Base-by-base conservation (phyloP, 2,888 invertebrate genomes). In the Gnatocerus cornutus region DNA sequence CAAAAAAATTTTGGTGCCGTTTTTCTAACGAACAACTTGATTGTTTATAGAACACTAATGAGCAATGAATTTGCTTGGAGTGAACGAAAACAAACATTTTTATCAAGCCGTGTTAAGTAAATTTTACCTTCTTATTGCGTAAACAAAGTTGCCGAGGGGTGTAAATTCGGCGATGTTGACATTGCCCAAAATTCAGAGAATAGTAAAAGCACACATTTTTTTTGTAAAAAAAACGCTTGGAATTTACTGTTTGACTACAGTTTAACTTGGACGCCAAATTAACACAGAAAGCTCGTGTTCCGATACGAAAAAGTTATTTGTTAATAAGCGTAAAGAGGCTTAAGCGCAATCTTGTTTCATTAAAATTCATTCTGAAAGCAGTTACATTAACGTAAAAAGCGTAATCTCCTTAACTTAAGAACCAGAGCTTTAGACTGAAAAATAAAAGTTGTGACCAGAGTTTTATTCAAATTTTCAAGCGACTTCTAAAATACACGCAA, bases 41-140 rank as follows among this genome's bases (percentile, higher is more conserved):
- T 55, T 64, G 64, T 64, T 64, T 55, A 64, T 64, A 55, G 64
- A 53, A 27, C 16, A 50, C 29, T 50, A 21, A 21, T 21, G 21
- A 21, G 10, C 5, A 50, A 33, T 33, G 21, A 21, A 21, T 21
- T 21, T 4, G 21, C 21, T 21, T 21, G 21, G 21, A 4, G 4
- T 21, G 4, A 21, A 21, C 4, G 1, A 21, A 21, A 21, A 21
- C 4, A 21, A 21, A 21, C 21, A 21, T 21, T 21, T 21, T 21
- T 21, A 21, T 21, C 21, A 21, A 21, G 21, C 4, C 4, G 21
- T 21, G 21, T 21, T n/a, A 21, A 21, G 21, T 21, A 21, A 21
- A 21, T 21, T 21, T 21, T 3, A 21, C 21, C 21, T 21, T 1
- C 2, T 4, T 21, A 21, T 21, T 4, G 4, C 4, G 21, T 21